Base-by-base conservation (phyloP, 2,888 invertebrate species). In the Phaonia tiefii region DNA sequence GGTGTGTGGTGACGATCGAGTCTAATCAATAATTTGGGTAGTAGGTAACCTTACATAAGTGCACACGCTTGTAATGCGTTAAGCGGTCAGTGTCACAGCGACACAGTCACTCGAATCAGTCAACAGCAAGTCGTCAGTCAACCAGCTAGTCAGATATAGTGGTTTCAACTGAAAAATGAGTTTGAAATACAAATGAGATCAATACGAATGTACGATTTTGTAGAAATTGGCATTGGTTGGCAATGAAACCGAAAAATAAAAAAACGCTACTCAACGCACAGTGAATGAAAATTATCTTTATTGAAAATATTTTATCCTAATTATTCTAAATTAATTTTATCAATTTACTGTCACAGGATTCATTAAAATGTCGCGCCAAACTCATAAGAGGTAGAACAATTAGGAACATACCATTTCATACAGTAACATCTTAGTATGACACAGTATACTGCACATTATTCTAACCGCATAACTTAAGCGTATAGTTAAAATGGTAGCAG, bases 121-220 rank as follows among this genome's bases (percentile, higher is more conserved):
- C 31, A 31, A 31, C 31, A 31, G 8, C 31, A 3, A 31, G 31
- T 31, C 31, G 31, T 31, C 31, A 31, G 31, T 3, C 31, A 31
- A 8, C 31, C 31, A 31, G 31, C 31, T 3, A 31, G 31, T 31
- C 31, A n/a, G n/a, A n/a, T 31, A 81, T 75, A 81, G 75, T 78
- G 75, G 75, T 75, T 56, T 81, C 67, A 81, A 81, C 71, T 81
- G 81, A 75, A 81, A 78, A 81, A 81, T 81, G 42, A 78, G 75
- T 69, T 49, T 72, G 54, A 73, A 73, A 39, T 63, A 22, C 22
- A 63, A 63, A 63, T 22, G 63, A 63, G 63, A 63, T 63, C 63
- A 63, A 63, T 63, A 78, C 75, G 75, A 78, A 75, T 75, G 75
- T 56, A 51, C 65, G 42, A 75, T 73, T 63, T 63, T 11, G 20